A percentile compares a stretch with the other conserved stretches of the same genome.
Evolutionary conservation across 2,113 vertebrate species (phyloP).

Genomic region (Notechis scutatus): DNA sequence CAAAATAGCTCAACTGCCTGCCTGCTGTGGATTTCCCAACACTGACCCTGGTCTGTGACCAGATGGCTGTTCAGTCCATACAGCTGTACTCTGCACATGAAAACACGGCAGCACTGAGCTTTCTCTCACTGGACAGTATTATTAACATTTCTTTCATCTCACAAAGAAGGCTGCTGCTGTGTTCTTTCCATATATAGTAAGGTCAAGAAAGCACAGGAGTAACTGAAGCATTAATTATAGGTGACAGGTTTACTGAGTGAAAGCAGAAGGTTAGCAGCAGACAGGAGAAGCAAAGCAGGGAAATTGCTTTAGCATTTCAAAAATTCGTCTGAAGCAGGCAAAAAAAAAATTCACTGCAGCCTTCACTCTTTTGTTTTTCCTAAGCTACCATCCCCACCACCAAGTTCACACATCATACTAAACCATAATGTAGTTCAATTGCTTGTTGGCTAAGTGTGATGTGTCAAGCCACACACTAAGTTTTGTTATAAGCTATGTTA

Average conservation of each 20-base stretch:
- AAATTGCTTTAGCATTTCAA: not conserved
- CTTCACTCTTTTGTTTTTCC: not conserved
- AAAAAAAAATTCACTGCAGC: not conserved
- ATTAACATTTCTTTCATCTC: constrained; percentile 54
- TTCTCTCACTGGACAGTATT: constrained; percentile 19
- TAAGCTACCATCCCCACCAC: not conserved
- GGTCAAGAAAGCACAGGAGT: constrained; percentile 45
- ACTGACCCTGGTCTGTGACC: constrained; percentile 3
- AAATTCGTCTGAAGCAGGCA: constrained; percentile 3
- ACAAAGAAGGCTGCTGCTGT: constrained; percentile 24
- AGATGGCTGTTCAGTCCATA: not conserved
- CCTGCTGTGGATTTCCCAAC: constrained; percentile 24
- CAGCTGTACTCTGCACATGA: not conserved
- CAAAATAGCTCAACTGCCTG: not conserved
- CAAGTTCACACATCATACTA: not conserved
- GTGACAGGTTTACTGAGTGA: constrained; percentile 63
- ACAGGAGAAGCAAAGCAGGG: constrained; percentile 11
- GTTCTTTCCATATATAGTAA: constrained; percentile 71
- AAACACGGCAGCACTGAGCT: not conserved
- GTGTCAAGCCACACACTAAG: not conserved
- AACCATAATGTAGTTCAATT: not conserved
- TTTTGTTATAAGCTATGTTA: not conserved
- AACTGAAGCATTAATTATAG: constrained; percentile 58
- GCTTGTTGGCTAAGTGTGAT: not conserved
- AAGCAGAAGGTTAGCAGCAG: constrained; percentile 46